Evolutionary conservation across 2,797 vertebrate species (phyloP).

Genomic region (Poecile montanus): DNA sequence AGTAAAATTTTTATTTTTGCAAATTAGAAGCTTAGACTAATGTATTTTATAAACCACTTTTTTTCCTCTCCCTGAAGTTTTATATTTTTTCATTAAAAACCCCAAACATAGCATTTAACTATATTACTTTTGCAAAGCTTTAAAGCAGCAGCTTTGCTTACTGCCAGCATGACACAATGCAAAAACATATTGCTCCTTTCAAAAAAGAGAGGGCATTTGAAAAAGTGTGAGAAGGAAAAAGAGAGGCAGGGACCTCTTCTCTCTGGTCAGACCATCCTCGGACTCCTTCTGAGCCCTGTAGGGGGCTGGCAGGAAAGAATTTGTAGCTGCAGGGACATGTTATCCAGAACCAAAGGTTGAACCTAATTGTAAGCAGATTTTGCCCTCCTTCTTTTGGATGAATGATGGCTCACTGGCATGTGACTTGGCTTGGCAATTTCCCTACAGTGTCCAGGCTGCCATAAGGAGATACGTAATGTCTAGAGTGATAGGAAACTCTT

Average conservation of each 20-base stretch:
- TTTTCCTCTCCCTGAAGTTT: neutral
- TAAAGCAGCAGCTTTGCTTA: conserved; percentile 62
- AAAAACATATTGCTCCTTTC: conserved; percentile 39
- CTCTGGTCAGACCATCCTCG: conserved; percentile 72
- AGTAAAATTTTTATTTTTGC: neutral
- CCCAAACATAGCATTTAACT: neutral
- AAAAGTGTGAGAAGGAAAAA: conserved; percentile 7
- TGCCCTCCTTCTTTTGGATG: conserved; percentile 73
- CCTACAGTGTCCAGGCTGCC: conserved; percentile 72
- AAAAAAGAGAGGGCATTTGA: neutral
- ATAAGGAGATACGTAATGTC: conserved; percentile 82
- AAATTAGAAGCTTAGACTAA: neutral
- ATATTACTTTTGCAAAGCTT: conserved; percentile 9
- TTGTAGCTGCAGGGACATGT: conserved; percentile 76
- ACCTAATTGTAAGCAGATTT: conserved; percentile 88
- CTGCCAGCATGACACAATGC: conserved; percentile 39
- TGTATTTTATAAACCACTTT: conserved; percentile 23
- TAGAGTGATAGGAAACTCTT: conserved; percentile 79
- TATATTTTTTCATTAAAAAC: neutral
- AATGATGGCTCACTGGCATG: conserved; percentile 81
- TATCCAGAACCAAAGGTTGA: conserved; percentile 78
- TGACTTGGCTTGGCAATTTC: conserved; percentile 81
- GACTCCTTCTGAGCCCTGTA: conserved; percentile 81
- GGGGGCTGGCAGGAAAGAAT: conserved; percentile 84
- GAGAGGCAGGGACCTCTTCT: conserved; percentile 47